Evolutionary conservation across 2,797 vertebrate genomes (phyloP).

Genomic region (Psittacula derbiana): DNA sequence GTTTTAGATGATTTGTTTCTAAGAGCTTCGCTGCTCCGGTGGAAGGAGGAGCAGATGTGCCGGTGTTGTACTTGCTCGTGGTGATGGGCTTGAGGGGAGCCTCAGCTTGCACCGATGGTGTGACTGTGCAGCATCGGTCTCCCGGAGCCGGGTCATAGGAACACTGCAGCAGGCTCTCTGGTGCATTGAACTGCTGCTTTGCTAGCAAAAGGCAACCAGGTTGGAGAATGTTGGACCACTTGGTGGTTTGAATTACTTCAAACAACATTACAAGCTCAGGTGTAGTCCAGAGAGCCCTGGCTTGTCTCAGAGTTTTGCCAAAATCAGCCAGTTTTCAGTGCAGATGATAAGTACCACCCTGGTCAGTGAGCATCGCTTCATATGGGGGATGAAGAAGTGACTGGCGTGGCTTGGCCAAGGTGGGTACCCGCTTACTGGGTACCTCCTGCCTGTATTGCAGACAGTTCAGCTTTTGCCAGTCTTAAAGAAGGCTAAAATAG

Average conservation of each 20-base stretch:
- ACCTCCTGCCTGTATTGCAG: neutral
- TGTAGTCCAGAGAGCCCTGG: neutral
- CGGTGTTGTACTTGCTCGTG: accelerated
- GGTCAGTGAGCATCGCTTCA: neutral
- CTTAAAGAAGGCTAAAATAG: neutral
- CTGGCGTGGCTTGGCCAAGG: neutral
- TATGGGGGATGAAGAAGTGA: accelerated
- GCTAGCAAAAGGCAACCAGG: neutral
- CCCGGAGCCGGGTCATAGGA: neutral
- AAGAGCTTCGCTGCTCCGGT: neutral
- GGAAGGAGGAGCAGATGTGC: neutral
- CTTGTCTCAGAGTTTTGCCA: neutral
- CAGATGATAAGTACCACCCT: neutral
- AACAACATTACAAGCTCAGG: neutral
- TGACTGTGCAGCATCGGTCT: neutral
- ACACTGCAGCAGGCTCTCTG: neutral
- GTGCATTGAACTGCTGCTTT: neutral
- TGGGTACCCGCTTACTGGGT: neutral
- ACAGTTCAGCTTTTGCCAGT: neutral
- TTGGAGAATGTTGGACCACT: neutral
- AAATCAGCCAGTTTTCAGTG: neutral
- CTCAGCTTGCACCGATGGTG: neutral
- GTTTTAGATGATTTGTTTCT: neutral
- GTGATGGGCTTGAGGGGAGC: neutral
- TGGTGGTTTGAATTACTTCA: neutral